Evolutionary conservation across 2,888 invertebrate genomes (phyloP), one percentile per base, ranked within the genome.

Genomic region (Melinaea menophilus): DNA sequence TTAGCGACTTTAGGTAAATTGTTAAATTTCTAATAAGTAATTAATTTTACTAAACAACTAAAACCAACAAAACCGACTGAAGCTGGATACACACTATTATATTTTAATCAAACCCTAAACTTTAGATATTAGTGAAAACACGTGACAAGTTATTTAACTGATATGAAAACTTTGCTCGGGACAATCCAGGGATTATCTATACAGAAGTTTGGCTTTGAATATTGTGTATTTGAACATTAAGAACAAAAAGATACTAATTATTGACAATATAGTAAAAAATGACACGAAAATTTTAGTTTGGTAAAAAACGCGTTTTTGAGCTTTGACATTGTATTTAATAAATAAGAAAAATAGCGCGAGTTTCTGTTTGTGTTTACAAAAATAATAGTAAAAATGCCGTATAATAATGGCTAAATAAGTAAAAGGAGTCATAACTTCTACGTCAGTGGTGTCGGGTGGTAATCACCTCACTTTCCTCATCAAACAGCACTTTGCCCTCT

Each of bases 371-470:
- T 22, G 22, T 22, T 1, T 22, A 22, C 22, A 37, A 37, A 37
- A 37, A 37, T 37, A 37, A 37, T 13, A 48, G 4, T 3, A 22
- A 22, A 2, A 2, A 48, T 13, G 7, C n/a, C 4, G 4, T 11
- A n/a, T 9, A 48, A 48, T 48, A 2, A 5, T 48, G 37, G 37
- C 5, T 41, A 9, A 51, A 9, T 51, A 9, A 51, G 9, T 51
- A 88, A 87, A 80, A 80, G 85, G 80, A 84, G 88, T 88, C 88
- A 87, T 85, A 84, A 72, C 71, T 82, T 83, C 88, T 89, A 88
- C 88, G 73, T 67, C 88, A 78, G 89, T 88, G 83, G 80, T 67
- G 76, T 81, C 71, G 88, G 85, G 85, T 81, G 88, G 81, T 71
- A 61, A 59, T 82, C 86, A 85, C 89, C 75, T 80, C 88, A 76